phyloP scores from a whole-genome alignment of 2,888 invertebrate genomes.

The Thera obeliscata region DNA sequence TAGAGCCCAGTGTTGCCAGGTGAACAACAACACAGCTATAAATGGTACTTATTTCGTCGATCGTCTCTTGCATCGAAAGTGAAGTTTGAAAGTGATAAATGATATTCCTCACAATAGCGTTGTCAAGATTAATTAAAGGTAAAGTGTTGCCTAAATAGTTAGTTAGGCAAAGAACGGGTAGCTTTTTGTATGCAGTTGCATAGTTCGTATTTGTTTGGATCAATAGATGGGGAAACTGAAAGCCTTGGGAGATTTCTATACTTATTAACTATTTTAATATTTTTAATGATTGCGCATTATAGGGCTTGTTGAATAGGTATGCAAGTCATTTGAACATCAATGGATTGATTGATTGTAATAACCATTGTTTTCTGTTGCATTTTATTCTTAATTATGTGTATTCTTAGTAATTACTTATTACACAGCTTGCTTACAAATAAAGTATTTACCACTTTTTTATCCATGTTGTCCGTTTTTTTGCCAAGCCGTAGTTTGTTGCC shows the following conservation, averaged over 20 bases:
- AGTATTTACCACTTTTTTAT: no score
- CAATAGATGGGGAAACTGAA: slow-evolving; percentile 21
- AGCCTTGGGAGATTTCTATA: slow-evolving; percentile 35
- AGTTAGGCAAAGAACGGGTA: slow-evolving; percentile 73
- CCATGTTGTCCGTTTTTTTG: no score
- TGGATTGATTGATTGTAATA: slow-evolving; percentile 18
- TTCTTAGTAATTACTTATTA: no score
- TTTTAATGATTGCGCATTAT: slow-evolving; percentile 36
- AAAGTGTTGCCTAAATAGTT: slow-evolving; percentile 79
- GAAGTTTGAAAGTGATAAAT: slow-evolving; percentile 77
- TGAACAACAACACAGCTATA: slow-evolving; percentile 50
- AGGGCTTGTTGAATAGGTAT: slow-evolving; percentile 14
- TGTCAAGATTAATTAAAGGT: slow-evolving; percentile 82
- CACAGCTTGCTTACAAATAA: no score
- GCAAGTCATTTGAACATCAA: slow-evolving; percentile 22
- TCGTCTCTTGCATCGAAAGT: slow-evolving; percentile 62
- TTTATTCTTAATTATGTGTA: background rate
- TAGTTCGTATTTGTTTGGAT: slow-evolving; percentile 32
- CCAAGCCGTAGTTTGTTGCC: no score
- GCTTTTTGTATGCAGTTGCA: slow-evolving; percentile 56
- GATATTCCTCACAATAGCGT: slow-evolving; percentile 70
- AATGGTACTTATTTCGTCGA: slow-evolving; percentile 51
- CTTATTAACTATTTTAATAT: slow-evolving; percentile 28
- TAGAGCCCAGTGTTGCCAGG: slow-evolving; percentile 56
- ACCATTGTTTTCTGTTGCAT: background rate